Evolutionary conservation across 2,888 invertebrate genomes (phyloP).

Genomic region (Clepsis dumicolana): DNA sequence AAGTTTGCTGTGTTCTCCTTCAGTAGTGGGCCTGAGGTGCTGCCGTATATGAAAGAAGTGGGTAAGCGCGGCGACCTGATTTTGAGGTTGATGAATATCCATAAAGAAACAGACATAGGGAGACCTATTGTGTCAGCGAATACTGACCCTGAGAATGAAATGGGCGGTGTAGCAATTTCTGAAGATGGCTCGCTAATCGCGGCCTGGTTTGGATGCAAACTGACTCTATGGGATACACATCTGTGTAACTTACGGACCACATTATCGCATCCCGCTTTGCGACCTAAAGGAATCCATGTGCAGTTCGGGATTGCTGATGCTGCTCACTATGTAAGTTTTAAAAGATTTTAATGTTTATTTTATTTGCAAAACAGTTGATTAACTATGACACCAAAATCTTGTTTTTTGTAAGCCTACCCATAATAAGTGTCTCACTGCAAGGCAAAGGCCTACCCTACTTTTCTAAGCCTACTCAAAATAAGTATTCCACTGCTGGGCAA

Average conservation of each 20-base stretch:
- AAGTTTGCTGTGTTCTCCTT: slow-evolving; percentile 51
- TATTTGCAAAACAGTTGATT: too few species aligned
- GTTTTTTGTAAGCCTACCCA: too few species aligned
- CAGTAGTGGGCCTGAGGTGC: slow-evolving; percentile 45
- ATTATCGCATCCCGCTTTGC: slow-evolving; percentile 74
- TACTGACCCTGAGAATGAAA: slow-evolving; percentile 60
- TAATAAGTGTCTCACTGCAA: too few species aligned
- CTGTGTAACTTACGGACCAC: slow-evolving; percentile 72
- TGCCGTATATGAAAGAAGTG: slow-evolving; percentile 62
- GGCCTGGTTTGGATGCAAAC: slow-evolving; percentile 80
- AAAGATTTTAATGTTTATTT: not conserved
- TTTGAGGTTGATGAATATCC: slow-evolving; percentile 67
- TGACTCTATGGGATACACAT: slow-evolving; percentile 80
- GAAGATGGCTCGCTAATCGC: slow-evolving; percentile 82
- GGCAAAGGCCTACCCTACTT: too few species aligned
- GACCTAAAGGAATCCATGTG: slow-evolving; percentile 76
- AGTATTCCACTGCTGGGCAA: too few species aligned
- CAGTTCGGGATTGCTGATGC: slow-evolving; percentile 78
- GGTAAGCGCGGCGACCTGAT: slow-evolving; percentile 62
- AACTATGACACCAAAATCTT: too few species aligned
- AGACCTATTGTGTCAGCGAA: slow-evolving; percentile 51
- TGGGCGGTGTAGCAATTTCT: slow-evolving; percentile 79
- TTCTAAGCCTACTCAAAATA: too few species aligned
- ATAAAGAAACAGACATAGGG: slow-evolving; percentile 60
- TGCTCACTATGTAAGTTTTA: slow-evolving; percentile 77